Evolutionary conservation across 2,888 invertebrate species (phyloP), one percentile per base, ranked within the genome.

Genomic region (Octonoba sinensis): DNA sequence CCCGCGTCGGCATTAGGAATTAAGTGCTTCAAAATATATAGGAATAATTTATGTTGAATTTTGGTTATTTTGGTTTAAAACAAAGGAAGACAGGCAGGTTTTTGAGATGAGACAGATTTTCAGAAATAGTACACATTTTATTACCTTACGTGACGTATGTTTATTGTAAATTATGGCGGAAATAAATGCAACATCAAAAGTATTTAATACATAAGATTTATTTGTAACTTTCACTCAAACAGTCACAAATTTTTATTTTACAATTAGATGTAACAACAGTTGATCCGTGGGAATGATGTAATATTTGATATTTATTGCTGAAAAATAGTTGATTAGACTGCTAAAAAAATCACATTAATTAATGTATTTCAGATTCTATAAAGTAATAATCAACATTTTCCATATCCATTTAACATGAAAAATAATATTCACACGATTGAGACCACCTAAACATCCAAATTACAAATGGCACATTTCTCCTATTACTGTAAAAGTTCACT

Each of bases 211-310:
- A 81, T 73, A 79, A 67, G 69, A 73, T 81, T 81, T 81, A 81
- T 81, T 81, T 81, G 56, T 51, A 69, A 73, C 46, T 79, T 81
- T 79, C 69, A 81, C 73, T 73, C 79, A 81, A 65, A 81, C 79
- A 81, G 27, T 81, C 79, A 74, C 62, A 69, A 36, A 36, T 36
- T 36, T 36, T 62, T 79, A 62, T 62, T 73, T 81, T 46, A 77
- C 65, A 65, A 65, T 57, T 77, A 71, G 77, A 77, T 65, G 77
- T 71, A 77, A 71, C 49, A 75, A 70, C 62, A 81, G 67, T 51
- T 79, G 79, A 81, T 81, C 69, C 69, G 79, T 81, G 79, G 72
- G 70, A 78, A 79, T 79, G 78, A 81, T 81, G 62, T 72, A 78
- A 73, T 60, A 44, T 81, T 60, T 49, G 69, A 79, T 67, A 73